Evolutionary conservation across 2,888 invertebrate genomes (phyloP), one percentile per base, ranked within the genome.

Genomic region (Drosophila paucipuncta): DNA sequence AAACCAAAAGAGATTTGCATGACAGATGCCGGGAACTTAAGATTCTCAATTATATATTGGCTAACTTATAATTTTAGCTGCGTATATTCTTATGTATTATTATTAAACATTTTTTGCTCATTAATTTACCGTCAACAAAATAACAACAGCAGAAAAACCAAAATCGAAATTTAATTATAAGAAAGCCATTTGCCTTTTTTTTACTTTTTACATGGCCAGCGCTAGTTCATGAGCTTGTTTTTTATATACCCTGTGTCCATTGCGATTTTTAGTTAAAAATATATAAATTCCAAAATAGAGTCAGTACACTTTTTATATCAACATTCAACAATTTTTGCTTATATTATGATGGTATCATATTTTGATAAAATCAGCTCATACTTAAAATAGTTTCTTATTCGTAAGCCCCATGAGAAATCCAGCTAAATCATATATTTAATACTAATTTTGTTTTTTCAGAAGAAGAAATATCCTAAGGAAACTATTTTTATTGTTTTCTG

Each of bases 161-260:
- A 58, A 53, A 49, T 47, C 73, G 47, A 55, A 77, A 68, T 81
- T 87, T 86, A 87, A 91, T 87, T 87, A 89, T 85, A 89, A 91
- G 85, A 91, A 91, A 90, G 87, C 85, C 85, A 88, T 74, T 73
- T 88, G 22, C 69, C 72, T 78, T 72, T 39, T 73, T 16, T 11
- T 9, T 13, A 4, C 16, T 57, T n/a, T 66, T 82, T 82, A 82
- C 84, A 84, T 67, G 63, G 49, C 22, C 58, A 68, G 33, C 37
- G 60, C 35, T 35, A 22, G 39, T 60, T 81, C 28, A 37, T 53
- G 30, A 35, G 47, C 49, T 57, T 28, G 30, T 54, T 81, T 52
- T 55, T 60, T 25, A 47, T 50, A 66, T 52, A 68, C 66, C 41
- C 52, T 68, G 52, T 25, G 33, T 18, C 6, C 4, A 16, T 22